These are phyloP conservation scores for Parelbella ahira DNA, from an alignment of 2,888 invertebrate genomes.

Conservation along the genomic window DNA sequence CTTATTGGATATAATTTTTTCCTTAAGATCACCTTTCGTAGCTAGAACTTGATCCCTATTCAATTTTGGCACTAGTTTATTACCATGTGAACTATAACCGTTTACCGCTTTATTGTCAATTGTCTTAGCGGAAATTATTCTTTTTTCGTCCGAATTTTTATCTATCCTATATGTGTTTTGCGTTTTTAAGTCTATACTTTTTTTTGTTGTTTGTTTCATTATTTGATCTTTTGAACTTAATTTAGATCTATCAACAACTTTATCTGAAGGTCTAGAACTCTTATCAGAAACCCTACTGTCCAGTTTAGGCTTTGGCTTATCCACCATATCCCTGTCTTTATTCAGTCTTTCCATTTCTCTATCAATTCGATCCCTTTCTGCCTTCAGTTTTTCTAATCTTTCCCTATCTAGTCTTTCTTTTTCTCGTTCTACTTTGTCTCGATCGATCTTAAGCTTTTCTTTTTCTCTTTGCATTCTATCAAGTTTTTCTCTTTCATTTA, in stretches of 20 bases:
- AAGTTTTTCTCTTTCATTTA: slow-evolving; percentile 37
- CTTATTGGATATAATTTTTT: slow-evolving; percentile 36
- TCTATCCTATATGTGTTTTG: slow-evolving; percentile 77
- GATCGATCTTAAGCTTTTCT: slow-evolving; percentile 43
- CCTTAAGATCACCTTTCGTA: slow-evolving; percentile 44
- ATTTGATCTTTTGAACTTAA: slow-evolving; percentile 42
- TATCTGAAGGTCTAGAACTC: slow-evolving; percentile 40
- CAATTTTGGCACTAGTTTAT: slow-evolving; percentile 53
- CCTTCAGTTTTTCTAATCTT: slow-evolving; percentile 59
- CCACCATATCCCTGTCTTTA: slow-evolving; percentile 60
- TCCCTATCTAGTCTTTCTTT: slow-evolving; percentile 53
- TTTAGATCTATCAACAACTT: slow-evolving; percentile 50
- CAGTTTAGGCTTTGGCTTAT: slow-evolving; percentile 59
- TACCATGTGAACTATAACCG: slow-evolving; percentile 52
- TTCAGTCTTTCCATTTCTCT: slow-evolving; percentile 64
- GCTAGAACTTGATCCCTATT: slow-evolving; percentile 41
- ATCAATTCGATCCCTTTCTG: slow-evolving; percentile 67
- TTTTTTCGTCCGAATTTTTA: slow-evolving; percentile 57
- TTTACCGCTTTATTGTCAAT: slow-evolving; percentile 50
- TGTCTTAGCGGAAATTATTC: slow-evolving; percentile 41
- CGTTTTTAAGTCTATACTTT: slow-evolving; percentile 68
- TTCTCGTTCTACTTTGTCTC: slow-evolving; percentile 45
- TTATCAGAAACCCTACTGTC: slow-evolving; percentile 49
- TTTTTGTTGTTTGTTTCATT: slow-evolving; percentile 45
- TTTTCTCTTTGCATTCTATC: slow-evolving; percentile 39